phyloP scores from a whole-genome alignment of 2,888 invertebrate genomes.

The Pterostichus madidus region DNA sequence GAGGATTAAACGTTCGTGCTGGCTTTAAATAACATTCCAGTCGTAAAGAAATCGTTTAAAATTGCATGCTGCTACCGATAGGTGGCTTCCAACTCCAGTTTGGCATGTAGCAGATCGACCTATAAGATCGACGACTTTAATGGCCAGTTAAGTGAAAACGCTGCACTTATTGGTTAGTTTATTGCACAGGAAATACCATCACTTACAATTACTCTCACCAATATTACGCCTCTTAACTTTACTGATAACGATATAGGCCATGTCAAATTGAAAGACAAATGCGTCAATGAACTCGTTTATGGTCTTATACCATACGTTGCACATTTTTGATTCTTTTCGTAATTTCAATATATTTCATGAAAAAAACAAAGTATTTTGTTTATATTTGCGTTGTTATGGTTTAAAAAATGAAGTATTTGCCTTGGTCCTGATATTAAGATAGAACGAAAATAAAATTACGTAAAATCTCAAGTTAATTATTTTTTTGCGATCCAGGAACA shows the following conservation, averaged over 20 bases:
- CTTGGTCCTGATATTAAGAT: no score
- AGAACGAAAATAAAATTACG: no score
- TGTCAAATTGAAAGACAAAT: background rate
- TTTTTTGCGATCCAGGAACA: no score
- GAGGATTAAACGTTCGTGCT: conserved; percentile 38
- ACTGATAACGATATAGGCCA: background rate
- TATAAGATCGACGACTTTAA: conserved; percentile 52
- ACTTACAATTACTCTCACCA: conserved; percentile 30
- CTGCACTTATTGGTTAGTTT: conserved; percentile 62
- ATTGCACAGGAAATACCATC: conserved; percentile 46
- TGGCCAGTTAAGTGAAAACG: conserved; percentile 63
- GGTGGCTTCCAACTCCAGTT: conserved; percentile 19
- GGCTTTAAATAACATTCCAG: conserved; percentile 50
- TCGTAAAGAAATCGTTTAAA: conserved; percentile 65
- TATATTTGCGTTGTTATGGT: no score
- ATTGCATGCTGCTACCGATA: conserved; percentile 54
- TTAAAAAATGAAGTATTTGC: no score
- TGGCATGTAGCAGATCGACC: background rate
- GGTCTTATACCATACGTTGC: no score
- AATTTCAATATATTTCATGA: no score
- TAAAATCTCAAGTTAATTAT: no score
- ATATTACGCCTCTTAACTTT: conserved; percentile 11
- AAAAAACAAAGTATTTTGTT: no score
- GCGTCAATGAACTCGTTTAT: background rate
- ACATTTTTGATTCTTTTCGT: no score